Evolutionary conservation across 1,140 invertebrate genomes (phyloP).

Genomic region (Orchesella cincta): DNA sequence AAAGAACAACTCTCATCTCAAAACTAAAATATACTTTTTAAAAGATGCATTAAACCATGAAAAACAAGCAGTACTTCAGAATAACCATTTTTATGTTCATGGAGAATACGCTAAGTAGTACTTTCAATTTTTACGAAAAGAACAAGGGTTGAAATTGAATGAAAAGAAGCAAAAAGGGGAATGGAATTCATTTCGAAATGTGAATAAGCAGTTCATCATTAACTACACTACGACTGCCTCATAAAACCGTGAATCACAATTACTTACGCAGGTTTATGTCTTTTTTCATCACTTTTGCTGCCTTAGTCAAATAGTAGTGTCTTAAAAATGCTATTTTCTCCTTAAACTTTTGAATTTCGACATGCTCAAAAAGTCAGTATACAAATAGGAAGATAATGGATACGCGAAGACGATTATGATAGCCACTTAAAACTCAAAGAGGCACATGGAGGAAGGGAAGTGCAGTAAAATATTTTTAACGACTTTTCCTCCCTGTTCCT

Average conservation of each 20-base stretch:
- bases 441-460: constrained; percentile 13
- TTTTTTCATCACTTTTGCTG: constrained; percentile 2
- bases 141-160: constrained; percentile 6
- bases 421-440: not conserved
- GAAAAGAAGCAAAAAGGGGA: not conserved
- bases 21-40: not conserved
- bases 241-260: constrained; percentile 18
- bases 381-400: not conserved
- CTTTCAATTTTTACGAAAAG: not conserved
- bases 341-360: not conserved
- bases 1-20: not conserved
- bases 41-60: constrained; percentile 24
- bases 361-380: too few species aligned
- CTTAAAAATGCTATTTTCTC: not conserved
- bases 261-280: constrained; percentile 11
- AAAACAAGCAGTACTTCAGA: constrained; percentile 21
- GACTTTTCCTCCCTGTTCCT: constrained; percentile 4
- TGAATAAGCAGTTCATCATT: not conserved
- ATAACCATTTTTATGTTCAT: too few species aligned
- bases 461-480: constrained; percentile 16
- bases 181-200: not conserved
- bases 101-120: too few species aligned
- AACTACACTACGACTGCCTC: not conserved
- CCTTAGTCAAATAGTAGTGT: too few species aligned
- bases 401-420: constrained; percentile 11